Conservation (phyloP, 2,797 vertebrate genomes). For the Gymnothorax reevesii region DNA sequence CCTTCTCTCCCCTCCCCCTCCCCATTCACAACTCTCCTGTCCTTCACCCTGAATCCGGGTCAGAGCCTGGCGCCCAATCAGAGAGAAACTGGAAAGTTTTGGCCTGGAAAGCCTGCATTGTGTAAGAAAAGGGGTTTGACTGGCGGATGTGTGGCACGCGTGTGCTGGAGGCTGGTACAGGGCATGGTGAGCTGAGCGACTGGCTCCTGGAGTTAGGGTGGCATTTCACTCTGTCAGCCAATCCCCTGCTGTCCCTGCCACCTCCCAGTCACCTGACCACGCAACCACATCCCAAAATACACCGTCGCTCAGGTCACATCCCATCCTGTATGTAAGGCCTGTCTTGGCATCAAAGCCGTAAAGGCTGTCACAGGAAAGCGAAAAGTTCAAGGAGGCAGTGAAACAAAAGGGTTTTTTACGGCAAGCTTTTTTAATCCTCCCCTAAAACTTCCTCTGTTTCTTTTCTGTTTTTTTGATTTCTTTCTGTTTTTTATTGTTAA, state of each 20-base stretch:
- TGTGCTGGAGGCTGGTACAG: not conserved
- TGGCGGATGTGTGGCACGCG: conserved; percentile 15
- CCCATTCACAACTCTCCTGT: not conserved
- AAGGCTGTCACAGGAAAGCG: not conserved
- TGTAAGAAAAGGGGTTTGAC: not conserved
- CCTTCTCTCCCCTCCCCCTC: not conserved
- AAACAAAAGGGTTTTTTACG: conserved; percentile 5
- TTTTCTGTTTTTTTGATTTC: not conserved
- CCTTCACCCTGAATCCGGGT: not conserved
- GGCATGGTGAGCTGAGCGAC: not conserved
- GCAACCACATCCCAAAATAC: not conserved
- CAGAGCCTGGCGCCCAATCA: not conserved
- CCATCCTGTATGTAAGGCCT: not conserved
- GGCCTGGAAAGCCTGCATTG: not conserved
- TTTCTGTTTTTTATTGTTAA: not conserved
- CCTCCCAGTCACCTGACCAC: conserved; percentile 13
- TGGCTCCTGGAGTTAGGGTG: conserved; percentile 22
- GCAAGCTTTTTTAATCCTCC: conserved; percentile 8
- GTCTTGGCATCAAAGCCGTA: not conserved
- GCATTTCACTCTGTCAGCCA: conserved; percentile 30
- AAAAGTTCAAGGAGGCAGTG: not conserved
- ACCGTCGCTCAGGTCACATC: not conserved
- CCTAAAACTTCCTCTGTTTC: not conserved
- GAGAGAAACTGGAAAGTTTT: not conserved
- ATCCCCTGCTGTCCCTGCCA: conserved; percentile 1